These are phyloP conservation scores for Nothobranchius furzeri DNA, from an alignment of 2,113 vertebrate genomes.

Conservation along the genomic window DNA sequence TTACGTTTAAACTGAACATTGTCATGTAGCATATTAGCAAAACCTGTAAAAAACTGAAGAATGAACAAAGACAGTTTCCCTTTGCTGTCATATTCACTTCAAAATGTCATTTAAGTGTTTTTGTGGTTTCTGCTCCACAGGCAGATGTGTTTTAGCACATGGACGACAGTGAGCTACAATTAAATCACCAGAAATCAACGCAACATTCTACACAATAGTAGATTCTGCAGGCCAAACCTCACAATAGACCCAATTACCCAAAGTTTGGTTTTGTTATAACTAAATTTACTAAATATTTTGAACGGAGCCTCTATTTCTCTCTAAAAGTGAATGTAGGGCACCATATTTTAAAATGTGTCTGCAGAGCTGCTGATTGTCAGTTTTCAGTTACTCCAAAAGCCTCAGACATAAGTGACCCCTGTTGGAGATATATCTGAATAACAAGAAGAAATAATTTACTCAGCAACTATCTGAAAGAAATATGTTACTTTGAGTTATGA, in stretches of 20 bases:
- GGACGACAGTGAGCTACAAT: conserved; percentile 44
- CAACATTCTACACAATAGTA: conserved; percentile 43
- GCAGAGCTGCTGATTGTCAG: not conserved
- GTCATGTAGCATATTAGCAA: not conserved
- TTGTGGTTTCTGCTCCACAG: conserved; percentile 30
- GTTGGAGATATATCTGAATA: conserved; percentile 20
- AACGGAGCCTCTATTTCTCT: not conserved
- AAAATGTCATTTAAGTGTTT: conserved; percentile 23
- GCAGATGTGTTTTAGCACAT: conserved; percentile 43
- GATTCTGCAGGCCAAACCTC: conserved; percentile 13
- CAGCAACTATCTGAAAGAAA: not conserved
- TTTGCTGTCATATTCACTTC: conserved; percentile 1
- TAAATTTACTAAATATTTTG: not conserved
- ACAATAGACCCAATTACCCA: not conserved
- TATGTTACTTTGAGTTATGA: not conserved
- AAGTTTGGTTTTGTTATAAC: not conserved
- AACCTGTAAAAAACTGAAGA: not conserved
- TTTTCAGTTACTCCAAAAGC: not conserved
- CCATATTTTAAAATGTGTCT: not conserved
- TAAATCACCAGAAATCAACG: conserved; percentile 31
- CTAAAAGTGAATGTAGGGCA: not conserved
- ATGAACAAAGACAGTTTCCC: not conserved
- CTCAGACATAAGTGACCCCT: conserved; percentile 40
- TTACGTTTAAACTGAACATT: not conserved
- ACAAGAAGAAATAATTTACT: conserved; percentile 2